Evolutionary conservation across 2,113 vertebrate genomes (phyloP).

Genomic region (Aramus guarauna): DNA sequence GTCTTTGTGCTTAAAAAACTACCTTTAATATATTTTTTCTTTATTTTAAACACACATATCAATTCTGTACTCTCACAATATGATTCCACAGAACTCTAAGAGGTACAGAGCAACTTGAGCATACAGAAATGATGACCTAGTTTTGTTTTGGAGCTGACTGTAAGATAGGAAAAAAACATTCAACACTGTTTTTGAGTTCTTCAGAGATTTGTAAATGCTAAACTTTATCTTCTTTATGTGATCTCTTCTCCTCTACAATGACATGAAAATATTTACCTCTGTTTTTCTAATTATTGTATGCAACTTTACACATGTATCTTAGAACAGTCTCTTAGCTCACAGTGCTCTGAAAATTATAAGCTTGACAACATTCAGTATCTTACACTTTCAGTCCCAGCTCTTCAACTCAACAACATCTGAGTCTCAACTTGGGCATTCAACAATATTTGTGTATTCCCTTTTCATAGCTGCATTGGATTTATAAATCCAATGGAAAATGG

Average conservation of each 20-base stretch:
- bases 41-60: not conserved
- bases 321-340: not conserved
- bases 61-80: not conserved
- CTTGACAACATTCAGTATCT: not conserved
- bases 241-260: not conserved
- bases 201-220: not conserved
- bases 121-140: not conserved
- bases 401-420: not conserved
- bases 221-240: not conserved
- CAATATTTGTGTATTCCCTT: not conserved
- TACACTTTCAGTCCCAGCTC: not conserved
- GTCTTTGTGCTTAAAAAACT: not conserved
- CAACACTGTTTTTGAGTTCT: not conserved
- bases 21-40: not conserved
- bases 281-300: not conserved
- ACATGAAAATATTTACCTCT: not conserved
- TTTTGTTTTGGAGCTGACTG: not conserved
- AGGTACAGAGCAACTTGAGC: not conserved
- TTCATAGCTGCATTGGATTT: not conserved
- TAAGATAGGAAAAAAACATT: not conserved
- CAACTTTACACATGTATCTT: not conserved
- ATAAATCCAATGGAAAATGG: not conserved
- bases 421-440: not conserved
- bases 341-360: not conserved
- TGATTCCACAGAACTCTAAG: not conserved